A percentile compares a stretch with the other conserved stretches of the same genome.
Evolutionary conservation across 2,888 invertebrate genomes (phyloP).

Genomic region (Hoplodrina ambigua): DNA sequence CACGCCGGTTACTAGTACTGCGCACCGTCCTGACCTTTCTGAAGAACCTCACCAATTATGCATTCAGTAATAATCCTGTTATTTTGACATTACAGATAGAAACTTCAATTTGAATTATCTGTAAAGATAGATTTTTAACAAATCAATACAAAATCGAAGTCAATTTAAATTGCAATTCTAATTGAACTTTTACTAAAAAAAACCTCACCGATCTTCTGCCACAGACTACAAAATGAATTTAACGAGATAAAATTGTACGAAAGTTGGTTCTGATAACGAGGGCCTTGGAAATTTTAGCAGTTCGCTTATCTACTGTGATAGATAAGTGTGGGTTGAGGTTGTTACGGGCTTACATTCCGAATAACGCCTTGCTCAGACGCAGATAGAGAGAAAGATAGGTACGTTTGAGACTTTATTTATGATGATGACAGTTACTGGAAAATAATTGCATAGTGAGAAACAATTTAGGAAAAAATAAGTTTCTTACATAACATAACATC

Average conservation of each 20-base stretch:
- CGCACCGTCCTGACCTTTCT: too few relatives aligned
- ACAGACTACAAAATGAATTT: constrained; percentile 43
- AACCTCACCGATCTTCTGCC: constrained; percentile 1
- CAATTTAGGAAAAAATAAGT: too few relatives aligned
- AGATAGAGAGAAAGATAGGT: constrained; percentile 7
- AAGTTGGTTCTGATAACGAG: constrained; percentile 57
- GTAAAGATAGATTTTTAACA: neutral
- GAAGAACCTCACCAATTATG: too few relatives aligned
- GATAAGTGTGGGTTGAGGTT: constrained; percentile 50
- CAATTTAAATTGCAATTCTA: constrained; percentile 2
- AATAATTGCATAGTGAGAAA: too few relatives aligned
- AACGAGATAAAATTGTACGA: constrained; percentile 56
- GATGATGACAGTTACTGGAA: too few relatives aligned
- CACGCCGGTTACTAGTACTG: too few relatives aligned
- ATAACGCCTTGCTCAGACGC: constrained; percentile 20
- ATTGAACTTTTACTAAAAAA: constrained; percentile 11
- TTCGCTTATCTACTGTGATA: constrained; percentile 59
- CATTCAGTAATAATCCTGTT: too few relatives aligned
- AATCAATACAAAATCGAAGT: neutral
- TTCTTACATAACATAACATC: too few relatives aligned
- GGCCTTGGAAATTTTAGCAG: constrained; percentile 55
- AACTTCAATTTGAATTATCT: too few relatives aligned
- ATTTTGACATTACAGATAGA: too few relatives aligned
- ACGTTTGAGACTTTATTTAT: neutral
- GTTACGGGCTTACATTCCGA: constrained; percentile 37